Evolutionary conservation across 2,797 vertebrate species (phyloP).

Genomic region (Naso thynnoides): DNA sequence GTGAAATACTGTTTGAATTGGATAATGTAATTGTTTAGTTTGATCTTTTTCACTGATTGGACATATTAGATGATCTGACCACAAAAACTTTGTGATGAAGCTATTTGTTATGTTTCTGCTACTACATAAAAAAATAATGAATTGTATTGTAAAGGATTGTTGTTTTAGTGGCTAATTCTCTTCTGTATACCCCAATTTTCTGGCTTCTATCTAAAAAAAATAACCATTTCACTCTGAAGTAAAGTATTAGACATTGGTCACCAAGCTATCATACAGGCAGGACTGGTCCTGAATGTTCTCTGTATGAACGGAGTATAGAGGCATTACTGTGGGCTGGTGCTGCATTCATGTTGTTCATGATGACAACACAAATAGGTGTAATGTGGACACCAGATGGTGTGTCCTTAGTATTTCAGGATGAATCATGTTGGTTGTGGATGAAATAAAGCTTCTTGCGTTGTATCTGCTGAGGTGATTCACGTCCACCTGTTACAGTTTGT

Average conservation of each 20-base stretch:
- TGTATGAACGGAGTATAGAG: fast-evolving
- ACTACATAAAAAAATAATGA: neutral
- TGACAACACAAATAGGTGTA: neutral
- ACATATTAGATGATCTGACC: neutral
- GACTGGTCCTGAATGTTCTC: neutral
- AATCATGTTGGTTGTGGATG: conserved; percentile 9
- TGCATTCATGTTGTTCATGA: neutral
- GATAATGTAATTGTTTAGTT: no score
- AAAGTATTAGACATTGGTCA: neutral
- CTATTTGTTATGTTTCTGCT: neutral
- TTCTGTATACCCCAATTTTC: neutral
- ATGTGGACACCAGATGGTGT: conserved; percentile 13
- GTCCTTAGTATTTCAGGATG: conserved; percentile 8
- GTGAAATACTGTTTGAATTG: no score
- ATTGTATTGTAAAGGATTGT: no score
- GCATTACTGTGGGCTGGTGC: neutral
- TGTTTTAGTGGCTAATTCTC: neutral
- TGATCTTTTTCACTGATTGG: neutral
- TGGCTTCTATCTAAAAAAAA: neutral
- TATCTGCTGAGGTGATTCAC: conserved; percentile 37
- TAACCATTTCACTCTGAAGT: no score
- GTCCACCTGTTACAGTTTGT: conserved; percentile 18
- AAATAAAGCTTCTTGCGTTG: conserved; percentile 13
- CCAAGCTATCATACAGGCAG: neutral
- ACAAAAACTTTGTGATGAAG: neutral